Conservation (phyloP, 1,140 invertebrate genomes). For the Camponotus pennsylvanicus region DNA sequence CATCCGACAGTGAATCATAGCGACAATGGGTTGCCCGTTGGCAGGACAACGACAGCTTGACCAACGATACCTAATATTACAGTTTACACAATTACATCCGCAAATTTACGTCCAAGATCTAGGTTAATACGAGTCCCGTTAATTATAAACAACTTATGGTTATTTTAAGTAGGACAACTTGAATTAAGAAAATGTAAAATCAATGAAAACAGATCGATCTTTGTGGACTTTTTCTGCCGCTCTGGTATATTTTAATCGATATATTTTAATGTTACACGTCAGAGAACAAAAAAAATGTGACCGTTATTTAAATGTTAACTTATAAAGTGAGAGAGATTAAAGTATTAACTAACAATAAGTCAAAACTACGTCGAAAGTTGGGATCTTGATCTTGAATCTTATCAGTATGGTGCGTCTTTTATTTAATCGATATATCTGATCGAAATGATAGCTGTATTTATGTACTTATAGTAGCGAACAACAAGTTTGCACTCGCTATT, state of each 20-base stretch:
- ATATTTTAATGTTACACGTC: not conserved
- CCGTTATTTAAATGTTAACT: not conserved
- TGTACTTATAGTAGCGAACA: not conserved
- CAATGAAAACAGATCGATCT: not conserved
- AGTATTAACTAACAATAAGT: not conserved
- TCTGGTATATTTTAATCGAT: not conserved
- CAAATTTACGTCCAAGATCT: slow-evolving; percentile 60
- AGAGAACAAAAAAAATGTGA: not conserved
- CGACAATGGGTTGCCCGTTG: slow-evolving; percentile 10
- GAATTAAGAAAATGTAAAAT: not conserved
- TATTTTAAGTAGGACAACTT: not conserved
- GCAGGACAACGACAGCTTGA: slow-evolving; percentile 22
- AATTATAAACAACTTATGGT: not conserved
- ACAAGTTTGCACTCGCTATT: slow-evolving; percentile 16
- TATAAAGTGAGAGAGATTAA: not conserved
- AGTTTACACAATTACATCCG: slow-evolving; percentile 53
- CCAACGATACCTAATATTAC: slow-evolving; percentile 31
- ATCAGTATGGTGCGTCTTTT: not conserved
- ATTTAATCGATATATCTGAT: not conserved
- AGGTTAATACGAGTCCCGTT: slow-evolving; percentile 24
- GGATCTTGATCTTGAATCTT: not conserved
- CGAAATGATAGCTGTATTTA: not conserved
- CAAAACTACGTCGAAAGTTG: too few species aligned
- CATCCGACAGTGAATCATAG: slow-evolving; percentile 65
- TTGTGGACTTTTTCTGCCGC: not conserved